A percentile compares a stretch with the other conserved stretches of the same genome.
Evolutionary conservation across 1,140 invertebrate species (phyloP).

Genomic region (Agrypnia vestita): DNA sequence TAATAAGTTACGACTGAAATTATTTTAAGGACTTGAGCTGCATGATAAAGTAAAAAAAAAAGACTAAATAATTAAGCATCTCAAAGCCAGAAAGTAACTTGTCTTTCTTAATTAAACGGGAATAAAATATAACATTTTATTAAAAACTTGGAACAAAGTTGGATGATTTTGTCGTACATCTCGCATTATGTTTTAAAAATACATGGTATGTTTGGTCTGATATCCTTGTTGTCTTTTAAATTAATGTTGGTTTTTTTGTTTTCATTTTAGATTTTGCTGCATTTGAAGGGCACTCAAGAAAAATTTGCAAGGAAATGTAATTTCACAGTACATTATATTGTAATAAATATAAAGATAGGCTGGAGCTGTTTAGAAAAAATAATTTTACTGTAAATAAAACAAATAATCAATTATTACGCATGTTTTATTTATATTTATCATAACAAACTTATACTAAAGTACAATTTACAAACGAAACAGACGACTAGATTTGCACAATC

Average conservation of each 20-base stretch:
- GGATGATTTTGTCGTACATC: too few species aligned
- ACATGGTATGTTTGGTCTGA: too few species aligned
- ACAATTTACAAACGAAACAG: slow-evolving; percentile 15
- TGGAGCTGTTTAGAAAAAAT: neutral
- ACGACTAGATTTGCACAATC: neutral
- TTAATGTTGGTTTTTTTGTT: neutral
- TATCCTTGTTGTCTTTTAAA: neutral
- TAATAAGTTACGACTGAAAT: too few species aligned
- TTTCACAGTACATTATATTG: neutral
- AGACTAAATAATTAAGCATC: too few species aligned
- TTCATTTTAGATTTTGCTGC: neutral
- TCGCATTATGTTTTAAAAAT: too few species aligned
- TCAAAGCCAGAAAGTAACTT: too few species aligned
- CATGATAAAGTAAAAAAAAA: too few species aligned
- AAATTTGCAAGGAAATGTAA: neutral
- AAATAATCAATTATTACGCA: neutral
- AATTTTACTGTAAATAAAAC: slow-evolving; percentile 17
- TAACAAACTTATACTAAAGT: slow-evolving; percentile 38
- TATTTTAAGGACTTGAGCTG: too few species aligned
- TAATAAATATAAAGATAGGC: neutral
- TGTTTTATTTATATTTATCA: slow-evolving; percentile 16
- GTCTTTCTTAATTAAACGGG: too few species aligned
- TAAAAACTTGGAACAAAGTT: too few species aligned
- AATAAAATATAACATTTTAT: too few species aligned
- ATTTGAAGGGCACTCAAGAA: too few species aligned